phyloP scores from a whole-genome alignment of 2,113 vertebrate genomes.

The Spea bombifrons region DNA sequence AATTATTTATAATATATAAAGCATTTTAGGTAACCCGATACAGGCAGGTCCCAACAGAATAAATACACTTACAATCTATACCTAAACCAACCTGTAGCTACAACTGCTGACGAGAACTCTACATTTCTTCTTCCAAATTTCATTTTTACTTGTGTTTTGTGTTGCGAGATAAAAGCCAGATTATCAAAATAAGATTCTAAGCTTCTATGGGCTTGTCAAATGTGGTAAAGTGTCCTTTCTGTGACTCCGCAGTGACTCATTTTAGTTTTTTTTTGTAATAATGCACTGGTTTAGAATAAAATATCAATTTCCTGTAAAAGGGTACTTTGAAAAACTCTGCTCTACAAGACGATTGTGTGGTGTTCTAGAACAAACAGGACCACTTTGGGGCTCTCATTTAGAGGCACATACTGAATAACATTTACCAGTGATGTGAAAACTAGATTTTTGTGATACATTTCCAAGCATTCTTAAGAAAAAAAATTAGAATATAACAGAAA shows the following conservation, averaged over 20 bases:
- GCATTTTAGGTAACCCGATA: too few species aligned
- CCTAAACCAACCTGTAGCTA: too few species aligned
- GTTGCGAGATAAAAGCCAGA: conserved; percentile 52
- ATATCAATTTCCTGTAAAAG: conserved; percentile 73
- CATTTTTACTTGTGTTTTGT: conserved; percentile 15
- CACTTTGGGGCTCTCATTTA: conserved; percentile 12
- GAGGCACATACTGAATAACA: too few species aligned
- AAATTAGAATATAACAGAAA: too few species aligned
- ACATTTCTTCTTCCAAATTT: too few species aligned
- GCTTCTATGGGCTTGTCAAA: conserved; percentile 37
- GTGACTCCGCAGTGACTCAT: conserved; percentile 74
- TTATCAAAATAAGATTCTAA: conserved; percentile 51
- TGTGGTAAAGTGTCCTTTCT: conserved; percentile 69
- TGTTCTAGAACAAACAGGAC: background rate
- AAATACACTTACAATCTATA: too few species aligned
- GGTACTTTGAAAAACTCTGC: conserved; percentile 57
- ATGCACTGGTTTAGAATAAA: conserved; percentile 60
- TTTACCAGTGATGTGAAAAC: too few species aligned
- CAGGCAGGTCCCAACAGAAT: too few species aligned
- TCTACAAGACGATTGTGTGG: conserved; percentile 31
- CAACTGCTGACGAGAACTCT: too few species aligned
- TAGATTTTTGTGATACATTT: too few species aligned
- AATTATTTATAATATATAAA: too few species aligned
- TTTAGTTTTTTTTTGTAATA: conserved; percentile 58
- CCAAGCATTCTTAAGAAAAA: too few species aligned